phyloP scores from a whole-genome alignment of 1,140 invertebrate species.

The Heliconius hewitsoni region DNA sequence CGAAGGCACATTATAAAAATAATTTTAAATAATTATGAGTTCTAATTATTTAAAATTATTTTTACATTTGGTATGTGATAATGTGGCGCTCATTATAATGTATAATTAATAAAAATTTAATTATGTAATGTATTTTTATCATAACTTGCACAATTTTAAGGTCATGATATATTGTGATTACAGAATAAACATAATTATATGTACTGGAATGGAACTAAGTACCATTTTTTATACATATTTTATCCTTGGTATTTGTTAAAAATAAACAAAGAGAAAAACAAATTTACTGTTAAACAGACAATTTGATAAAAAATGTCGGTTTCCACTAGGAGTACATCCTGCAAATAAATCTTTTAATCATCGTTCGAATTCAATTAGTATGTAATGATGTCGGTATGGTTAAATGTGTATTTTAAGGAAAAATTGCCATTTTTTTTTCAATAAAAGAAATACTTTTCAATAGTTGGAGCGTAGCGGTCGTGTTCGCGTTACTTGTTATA shows the following conservation, averaged over 20 bases:
- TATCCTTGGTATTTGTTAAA: neutral
- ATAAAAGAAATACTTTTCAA: neutral
- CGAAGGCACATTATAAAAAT: no score
- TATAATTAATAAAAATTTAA: no score
- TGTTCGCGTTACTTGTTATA: neutral
- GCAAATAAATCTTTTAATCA: slow-evolving; percentile 13
- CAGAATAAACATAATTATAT: no score
- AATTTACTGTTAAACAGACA: neutral
- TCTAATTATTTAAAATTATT: no score
- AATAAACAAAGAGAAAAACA: slow-evolving; percentile 2
- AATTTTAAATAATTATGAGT: no score
- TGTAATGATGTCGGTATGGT: slow-evolving; percentile 14
- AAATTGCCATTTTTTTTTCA: neutral
- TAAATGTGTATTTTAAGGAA: neutral
- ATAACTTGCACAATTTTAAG: no score
- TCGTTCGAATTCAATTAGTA: slow-evolving; percentile 15
- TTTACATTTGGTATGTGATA: no score
- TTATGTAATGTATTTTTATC: no score
- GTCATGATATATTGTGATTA: no score
- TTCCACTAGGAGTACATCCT: slow-evolving; percentile 22
- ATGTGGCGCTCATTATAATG: no score
- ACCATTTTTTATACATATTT: neutral
- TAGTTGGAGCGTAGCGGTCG: neutral
- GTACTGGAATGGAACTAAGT: neutral
- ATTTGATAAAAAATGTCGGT: slow-evolving; percentile 20